phyloP scores from a whole-genome alignment of 2,113 vertebrate species.

The Salminus brasiliensis region DNA sequence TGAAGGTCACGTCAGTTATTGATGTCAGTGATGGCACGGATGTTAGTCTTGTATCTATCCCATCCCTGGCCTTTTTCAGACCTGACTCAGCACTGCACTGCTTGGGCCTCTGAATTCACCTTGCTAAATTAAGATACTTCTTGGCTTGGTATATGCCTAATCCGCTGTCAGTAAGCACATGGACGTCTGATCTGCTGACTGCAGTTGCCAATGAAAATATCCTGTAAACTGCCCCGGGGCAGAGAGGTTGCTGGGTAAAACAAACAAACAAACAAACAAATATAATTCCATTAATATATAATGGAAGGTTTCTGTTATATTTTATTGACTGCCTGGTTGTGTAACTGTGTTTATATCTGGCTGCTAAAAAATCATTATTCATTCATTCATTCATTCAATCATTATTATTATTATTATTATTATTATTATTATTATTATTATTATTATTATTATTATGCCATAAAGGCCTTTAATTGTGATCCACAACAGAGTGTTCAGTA shows the following conservation, averaged over 20 bases:
- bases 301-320: no score
- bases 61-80: neutral
- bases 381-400: no score
- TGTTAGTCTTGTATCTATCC: neutral
- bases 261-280: no score
- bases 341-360: no score
- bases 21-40: neutral
- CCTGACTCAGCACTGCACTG: neutral
- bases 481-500: no score
- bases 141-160: neutral
- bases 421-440: no score
- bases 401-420: no score
- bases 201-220: neutral
- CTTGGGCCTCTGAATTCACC: neutral
- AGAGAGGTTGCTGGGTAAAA: neutral
- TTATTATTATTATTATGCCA: no score
- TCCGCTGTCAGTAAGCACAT: neutral
- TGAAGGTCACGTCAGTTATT: neutral
- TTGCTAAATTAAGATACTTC: conserved; percentile 1
- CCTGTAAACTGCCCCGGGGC: neutral
- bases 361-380: no score
- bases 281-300: no score
- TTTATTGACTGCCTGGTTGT: no score
- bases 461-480: no score
- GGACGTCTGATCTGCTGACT: neutral